Evolutionary conservation across 2,797 vertebrate genomes (phyloP).

Genomic region (Novumbra hubbsi): DNA sequence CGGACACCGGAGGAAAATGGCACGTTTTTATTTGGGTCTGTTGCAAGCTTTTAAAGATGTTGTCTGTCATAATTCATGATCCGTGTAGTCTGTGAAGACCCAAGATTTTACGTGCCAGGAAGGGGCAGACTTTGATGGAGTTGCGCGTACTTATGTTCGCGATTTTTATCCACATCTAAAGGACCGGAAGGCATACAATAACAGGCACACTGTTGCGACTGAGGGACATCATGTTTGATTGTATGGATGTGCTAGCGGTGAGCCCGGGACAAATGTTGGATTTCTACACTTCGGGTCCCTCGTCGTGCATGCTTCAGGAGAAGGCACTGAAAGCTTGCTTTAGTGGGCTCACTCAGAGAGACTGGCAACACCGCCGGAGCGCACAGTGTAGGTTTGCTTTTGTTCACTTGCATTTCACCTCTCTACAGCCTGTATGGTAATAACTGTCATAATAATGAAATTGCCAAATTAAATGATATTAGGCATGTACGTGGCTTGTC

Average conservation of each 20-base stretch:
- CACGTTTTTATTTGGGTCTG: slow-evolving; percentile 83
- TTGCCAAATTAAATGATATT: neutral
- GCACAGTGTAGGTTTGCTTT: slow-evolving; percentile 92
- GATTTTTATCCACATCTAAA: slow-evolving; percentile 79
- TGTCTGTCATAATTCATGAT: slow-evolving; percentile 90
- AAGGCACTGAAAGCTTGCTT: slow-evolving; percentile 98
- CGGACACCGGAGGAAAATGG: slow-evolving; percentile 78
- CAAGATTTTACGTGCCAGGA: slow-evolving; percentile 83
- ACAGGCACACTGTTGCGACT: slow-evolving; percentile 61
- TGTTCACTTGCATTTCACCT: slow-evolving; percentile 10
- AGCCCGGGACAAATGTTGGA: slow-evolving; percentile 99
- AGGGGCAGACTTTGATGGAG: slow-evolving; percentile 94
- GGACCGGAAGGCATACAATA: slow-evolving; percentile 67
- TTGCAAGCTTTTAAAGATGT: slow-evolving; percentile 81
- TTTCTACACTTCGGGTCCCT: slow-evolving; percentile 95
- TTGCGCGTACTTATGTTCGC: slow-evolving; percentile 84
- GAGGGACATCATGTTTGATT: slow-evolving; percentile 93
- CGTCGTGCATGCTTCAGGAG: slow-evolving; percentile 96
- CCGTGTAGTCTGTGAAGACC: slow-evolving; percentile 86
- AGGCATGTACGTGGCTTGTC: neutral
- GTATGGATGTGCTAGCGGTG: slow-evolving; percentile 97
- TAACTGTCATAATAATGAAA: neutral
- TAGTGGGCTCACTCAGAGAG: slow-evolving; percentile 92
- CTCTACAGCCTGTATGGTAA: neutral
- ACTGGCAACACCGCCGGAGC: slow-evolving; percentile 95